phyloP scores from a whole-genome alignment of 1,140 invertebrate genomes.

The Apis florea region DNA sequence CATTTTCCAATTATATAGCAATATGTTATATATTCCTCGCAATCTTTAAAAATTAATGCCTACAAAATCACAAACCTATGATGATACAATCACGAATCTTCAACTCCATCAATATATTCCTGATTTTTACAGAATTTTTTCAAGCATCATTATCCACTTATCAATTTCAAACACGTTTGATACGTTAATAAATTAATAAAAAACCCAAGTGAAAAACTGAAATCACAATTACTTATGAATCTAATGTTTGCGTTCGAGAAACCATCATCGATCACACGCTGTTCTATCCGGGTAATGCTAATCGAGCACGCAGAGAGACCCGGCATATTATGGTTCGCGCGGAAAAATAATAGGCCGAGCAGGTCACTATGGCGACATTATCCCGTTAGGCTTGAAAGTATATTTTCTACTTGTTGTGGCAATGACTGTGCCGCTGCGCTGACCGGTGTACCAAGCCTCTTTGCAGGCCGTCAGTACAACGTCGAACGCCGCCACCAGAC shows the following conservation, averaged over 20 bases:
- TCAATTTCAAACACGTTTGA: not conserved
- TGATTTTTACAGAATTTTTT: too few species aligned
- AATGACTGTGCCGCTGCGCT: slow-evolving; percentile 52
- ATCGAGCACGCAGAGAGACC: slow-evolving; percentile 37
- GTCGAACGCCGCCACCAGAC: slow-evolving; percentile 18
- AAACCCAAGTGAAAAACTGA: not conserved
- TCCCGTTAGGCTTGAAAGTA: slow-evolving; percentile 69
- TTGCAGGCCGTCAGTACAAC: slow-evolving; percentile 42
- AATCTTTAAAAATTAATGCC: too few species aligned
- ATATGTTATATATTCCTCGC: too few species aligned
- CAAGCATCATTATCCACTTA: too few species aligned
- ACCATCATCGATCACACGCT: not conserved
- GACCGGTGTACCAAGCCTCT: slow-evolving; percentile 26
- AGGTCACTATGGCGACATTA: slow-evolving; percentile 69
- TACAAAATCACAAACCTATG: too few species aligned
- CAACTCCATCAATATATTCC: too few species aligned
- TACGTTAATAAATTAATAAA: not conserved
- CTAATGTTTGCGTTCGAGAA: not conserved
- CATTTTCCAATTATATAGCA: too few species aligned
- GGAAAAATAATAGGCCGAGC: slow-evolving; percentile 64
- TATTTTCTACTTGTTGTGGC: slow-evolving; percentile 68
- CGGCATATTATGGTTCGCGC: slow-evolving; percentile 54
- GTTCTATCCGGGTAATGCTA: slow-evolving; percentile 43
- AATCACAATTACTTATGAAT: not conserved
- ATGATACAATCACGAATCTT: too few species aligned